Base-by-base conservation (phyloP, 2,797 vertebrate species). In the Scyliorhinus canicula region DNA sequence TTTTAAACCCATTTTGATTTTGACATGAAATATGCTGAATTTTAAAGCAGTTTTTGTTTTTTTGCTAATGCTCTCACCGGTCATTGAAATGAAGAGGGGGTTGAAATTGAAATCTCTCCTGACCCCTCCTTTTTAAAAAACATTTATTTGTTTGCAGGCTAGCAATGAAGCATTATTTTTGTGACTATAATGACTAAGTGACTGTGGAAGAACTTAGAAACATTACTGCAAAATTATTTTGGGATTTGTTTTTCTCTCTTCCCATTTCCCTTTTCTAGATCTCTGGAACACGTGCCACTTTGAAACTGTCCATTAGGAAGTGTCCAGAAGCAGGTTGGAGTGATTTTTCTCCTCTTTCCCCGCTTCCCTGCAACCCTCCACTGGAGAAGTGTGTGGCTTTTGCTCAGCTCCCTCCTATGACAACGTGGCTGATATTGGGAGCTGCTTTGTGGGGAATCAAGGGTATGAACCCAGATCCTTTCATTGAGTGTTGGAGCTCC, bases 161-260 rank as follows among this genome's bases (percentile, higher is more conserved):
- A 90, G 86, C n/a, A 90, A 90, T 90, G 26, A 16, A 35, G 60
- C n/a, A 11, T 31, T 40, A 91, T 24, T 91, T 90, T 65, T 65
- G 60, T 91, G 88, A 91, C n/a, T 91, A 65, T 40, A 44, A 82
- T 82, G n/a, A 11, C 35, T 91, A 26, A 91, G 88, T 63, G 88
- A 40, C 57, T 44, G n/a, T 63, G 52, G 57, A 95, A 47, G 21
- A 93, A 60, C 31, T 52, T 77, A 40, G 93, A 50, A 69, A 24
- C 52, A 95, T 4, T 57, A 71, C 21, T 74, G 44, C 44, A 95
- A 71, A 95, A 6, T 74, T 95, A 95, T 95, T 95, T 71, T 95
- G 93, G 71, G 65, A 95, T 71, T 74, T 67, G 57, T 55, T 85
- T 74, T 50, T 91, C 7, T 93, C 24, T 91, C 35, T 35, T 52